Conservation (phyloP, 2,888 invertebrate species). For the Drosophila emarginata region DNA sequence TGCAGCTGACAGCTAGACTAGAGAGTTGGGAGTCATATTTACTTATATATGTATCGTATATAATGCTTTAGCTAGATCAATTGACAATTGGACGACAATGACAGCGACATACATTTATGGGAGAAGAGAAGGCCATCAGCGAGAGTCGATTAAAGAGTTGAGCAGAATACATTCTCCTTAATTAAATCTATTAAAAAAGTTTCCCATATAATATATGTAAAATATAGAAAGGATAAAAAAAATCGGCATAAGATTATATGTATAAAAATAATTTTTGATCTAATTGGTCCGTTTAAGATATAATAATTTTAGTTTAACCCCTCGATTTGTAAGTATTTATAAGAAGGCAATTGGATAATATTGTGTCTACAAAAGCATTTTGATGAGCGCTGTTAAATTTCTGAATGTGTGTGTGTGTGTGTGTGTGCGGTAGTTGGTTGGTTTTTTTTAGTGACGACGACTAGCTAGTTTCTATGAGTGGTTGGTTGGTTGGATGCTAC, state of each 20-base stretch:
- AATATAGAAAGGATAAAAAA: too few relatives aligned
- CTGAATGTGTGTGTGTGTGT: conserved; percentile 1
- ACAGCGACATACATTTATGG: conserved; percentile 35
- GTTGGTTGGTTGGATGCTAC: conserved; percentile 1
- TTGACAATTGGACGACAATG: conserved; percentile 45
- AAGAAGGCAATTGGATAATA: conserved; percentile 59
- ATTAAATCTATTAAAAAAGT: too few relatives aligned
- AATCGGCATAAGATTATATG: too few relatives aligned
- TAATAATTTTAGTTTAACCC: neutral
- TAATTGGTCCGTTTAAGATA: too few relatives aligned
- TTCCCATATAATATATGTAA: too few relatives aligned
- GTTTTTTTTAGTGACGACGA: neutral
- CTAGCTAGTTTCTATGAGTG: conserved; percentile 31
- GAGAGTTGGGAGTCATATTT: conserved; percentile 51
- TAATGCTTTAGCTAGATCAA: conserved; percentile 58
- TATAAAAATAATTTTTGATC: neutral
- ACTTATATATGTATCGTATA: conserved; percentile 28
- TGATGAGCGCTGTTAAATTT: conserved; percentile 5
- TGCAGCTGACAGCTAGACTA: conserved; percentile 4
- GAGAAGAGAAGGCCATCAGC: conserved; percentile 13
- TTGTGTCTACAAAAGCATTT: conserved; percentile 48
- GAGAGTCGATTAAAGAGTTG: conserved; percentile 26
- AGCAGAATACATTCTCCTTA: too few relatives aligned
- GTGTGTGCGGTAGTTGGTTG: conserved; percentile 6
- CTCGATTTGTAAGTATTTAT: conserved; percentile 1